These are phyloP conservation scores for Gymnoscopelus microlampas DNA, from an alignment of 2,797 vertebrate genomes.

Conservation along the genomic window DNA sequence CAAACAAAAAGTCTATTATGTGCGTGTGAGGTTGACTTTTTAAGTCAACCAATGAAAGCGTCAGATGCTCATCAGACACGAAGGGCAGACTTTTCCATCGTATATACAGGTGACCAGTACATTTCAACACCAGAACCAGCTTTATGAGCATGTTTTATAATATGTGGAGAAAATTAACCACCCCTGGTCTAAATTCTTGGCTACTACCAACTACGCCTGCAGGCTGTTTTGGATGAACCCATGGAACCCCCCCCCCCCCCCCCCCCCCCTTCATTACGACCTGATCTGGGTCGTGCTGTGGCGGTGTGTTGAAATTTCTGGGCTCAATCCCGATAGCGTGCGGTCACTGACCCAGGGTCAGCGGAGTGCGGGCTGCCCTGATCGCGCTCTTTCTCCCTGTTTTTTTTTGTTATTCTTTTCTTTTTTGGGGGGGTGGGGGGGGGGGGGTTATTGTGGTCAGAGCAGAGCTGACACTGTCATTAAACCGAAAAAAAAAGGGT, in stretches of 20 bases:
- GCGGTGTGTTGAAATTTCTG: constrained; percentile 28
- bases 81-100: too few species aligned
- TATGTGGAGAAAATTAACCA: too few species aligned
- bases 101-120: too few species aligned
- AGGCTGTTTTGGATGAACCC: constrained; percentile 17
- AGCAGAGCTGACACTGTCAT: constrained; percentile 24
- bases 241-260: background rate
- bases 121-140: too few species aligned
- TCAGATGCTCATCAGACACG: too few species aligned
- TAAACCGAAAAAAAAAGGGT: too few species aligned
- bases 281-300: constrained; percentile 33
- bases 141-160: too few species aligned
- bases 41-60: too few species aligned
- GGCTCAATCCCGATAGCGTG: constrained; percentile 12
- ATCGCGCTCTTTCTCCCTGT: constrained; percentile 6
- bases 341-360: constrained; percentile 26
- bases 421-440: too few species aligned
- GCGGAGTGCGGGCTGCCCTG: constrained; percentile 18
- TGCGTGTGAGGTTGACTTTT: too few species aligned
- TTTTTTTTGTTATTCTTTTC: background rate
- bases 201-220: background rate
- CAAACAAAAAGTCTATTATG: too few species aligned
- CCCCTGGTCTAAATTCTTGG: background rate
- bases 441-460: constrained; percentile 4
- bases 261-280: constrained; percentile 5